These are phyloP conservation scores for Sycophila texana DNA, from an alignment of 2,888 invertebrate genomes.

Conservation along the genomic window DNA sequence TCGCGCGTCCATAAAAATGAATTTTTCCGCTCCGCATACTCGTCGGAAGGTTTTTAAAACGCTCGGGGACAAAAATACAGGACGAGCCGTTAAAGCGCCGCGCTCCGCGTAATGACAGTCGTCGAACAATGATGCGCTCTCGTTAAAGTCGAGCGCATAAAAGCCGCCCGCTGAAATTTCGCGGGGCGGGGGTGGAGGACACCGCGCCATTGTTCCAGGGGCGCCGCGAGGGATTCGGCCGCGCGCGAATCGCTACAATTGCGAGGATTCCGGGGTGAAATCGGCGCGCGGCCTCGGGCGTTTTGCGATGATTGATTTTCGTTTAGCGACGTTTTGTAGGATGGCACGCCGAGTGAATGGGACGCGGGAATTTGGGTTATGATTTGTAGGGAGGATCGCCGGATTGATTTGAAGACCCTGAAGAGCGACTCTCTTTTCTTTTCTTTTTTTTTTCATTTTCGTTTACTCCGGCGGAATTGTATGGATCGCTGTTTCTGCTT, in stretches of 20 bases:
- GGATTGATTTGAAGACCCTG: not conserved
- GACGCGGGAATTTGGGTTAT: slow-evolving; percentile 9
- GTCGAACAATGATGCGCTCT: slow-evolving; percentile 50
- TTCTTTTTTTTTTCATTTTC: too few relatives aligned
- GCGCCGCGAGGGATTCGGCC: not conserved
- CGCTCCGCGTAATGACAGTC: slow-evolving; percentile 51
- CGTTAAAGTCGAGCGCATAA: slow-evolving; percentile 45
- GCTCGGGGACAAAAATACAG: slow-evolving; percentile 8
- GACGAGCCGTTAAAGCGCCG: slow-evolving; percentile 26
- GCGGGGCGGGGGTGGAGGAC: not conserved
- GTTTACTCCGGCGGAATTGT: too few relatives aligned
- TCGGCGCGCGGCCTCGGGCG: not conserved
- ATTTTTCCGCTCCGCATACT: too few relatives aligned
- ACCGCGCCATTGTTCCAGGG: slow-evolving; percentile 17
- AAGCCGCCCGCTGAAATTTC: slow-evolving; percentile 28
- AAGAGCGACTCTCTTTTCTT: too few relatives aligned
- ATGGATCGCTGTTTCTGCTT: not conserved
- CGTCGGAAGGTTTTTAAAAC: too few relatives aligned
- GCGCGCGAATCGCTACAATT: slow-evolving; percentile 35
- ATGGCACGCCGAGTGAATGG: not conserved
- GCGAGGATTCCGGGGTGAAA: slow-evolving; percentile 10
- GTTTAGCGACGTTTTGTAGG: slow-evolving; percentile 10
- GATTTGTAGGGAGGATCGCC: not conserved
- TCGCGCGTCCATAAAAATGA: too few relatives aligned
- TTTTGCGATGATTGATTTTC: slow-evolving; percentile 43